Percentiles rank a stretch among this genome's conserved stretches.
These are phyloP conservation scores for Burhinus bistriatus DNA, from an alignment of 2,113 vertebrate genomes.

Conservation along the genomic window DNA sequence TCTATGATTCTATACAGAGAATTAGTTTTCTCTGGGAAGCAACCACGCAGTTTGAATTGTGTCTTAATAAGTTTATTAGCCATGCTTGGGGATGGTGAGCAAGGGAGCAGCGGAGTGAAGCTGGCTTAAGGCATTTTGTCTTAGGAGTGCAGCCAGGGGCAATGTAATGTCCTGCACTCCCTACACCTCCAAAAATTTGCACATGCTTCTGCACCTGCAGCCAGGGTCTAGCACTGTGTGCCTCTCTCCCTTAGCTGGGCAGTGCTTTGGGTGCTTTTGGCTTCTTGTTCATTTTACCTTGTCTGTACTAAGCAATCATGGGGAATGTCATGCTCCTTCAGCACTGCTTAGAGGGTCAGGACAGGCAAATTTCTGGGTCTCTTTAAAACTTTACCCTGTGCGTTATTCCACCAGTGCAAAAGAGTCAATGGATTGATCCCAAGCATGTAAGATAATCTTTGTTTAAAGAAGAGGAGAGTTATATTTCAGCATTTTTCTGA, in stretches of 20 bases:
- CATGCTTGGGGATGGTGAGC: neutral
- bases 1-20: neutral
- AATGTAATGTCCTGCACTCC: neutral
- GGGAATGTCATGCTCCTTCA: neutral
- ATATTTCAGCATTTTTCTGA: slow-evolving; percentile 58
- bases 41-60: neutral
- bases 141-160: no score
- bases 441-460: slow-evolving; percentile 45
- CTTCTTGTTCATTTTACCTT: neutral
- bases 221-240: neutral
- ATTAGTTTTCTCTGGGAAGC: neutral
- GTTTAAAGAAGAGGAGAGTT: slow-evolving; percentile 39
- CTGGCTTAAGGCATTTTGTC: neutral
- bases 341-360: neutral
- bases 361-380: neutral
- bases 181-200: neutral
- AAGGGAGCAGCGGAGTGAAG: neutral
- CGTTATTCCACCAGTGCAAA: neutral
- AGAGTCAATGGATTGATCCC: neutral
- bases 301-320: fast-evolving
- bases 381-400: neutral
- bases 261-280: neutral
- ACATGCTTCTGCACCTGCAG: neutral
- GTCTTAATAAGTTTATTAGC: neutral
- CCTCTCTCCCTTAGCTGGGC: neutral